Evolutionary conservation across 2,888 invertebrate species (phyloP).

Genomic region (Erebia epiphron): DNA sequence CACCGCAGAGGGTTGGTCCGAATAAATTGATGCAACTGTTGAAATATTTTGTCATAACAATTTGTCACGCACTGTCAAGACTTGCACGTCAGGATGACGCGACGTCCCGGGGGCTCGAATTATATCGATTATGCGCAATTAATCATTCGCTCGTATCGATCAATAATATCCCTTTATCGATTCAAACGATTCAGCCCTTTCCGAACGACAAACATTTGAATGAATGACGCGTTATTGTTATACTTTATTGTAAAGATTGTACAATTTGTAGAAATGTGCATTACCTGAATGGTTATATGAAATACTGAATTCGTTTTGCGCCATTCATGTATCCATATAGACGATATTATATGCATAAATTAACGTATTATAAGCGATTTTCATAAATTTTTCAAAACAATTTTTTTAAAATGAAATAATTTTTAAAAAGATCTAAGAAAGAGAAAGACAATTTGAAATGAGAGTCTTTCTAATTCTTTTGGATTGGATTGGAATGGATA

Average conservation of each 20-base stretch:
- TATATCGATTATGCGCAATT: constrained; percentile 75
- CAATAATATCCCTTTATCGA: constrained; percentile 63
- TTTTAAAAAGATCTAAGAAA: too few relatives aligned
- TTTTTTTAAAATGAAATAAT: too few relatives aligned
- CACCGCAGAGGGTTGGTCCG: constrained; percentile 58
- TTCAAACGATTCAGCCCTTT: constrained; percentile 56
- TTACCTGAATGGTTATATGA: constrained; percentile 17
- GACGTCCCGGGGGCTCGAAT: constrained; percentile 67
- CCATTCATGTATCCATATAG: neutral
- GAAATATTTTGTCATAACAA: constrained; percentile 83
- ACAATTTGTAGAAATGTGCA: constrained; percentile 19
- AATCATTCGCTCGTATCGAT: constrained; percentile 70
- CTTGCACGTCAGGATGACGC: constrained; percentile 70
- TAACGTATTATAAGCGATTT: too few relatives aligned
- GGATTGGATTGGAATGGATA: too few relatives aligned
- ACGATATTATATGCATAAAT: neutral
- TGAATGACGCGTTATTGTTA: constrained; percentile 53
- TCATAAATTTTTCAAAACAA: too few relatives aligned
- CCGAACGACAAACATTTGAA: constrained; percentile 68
- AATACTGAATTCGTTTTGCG: neutral
- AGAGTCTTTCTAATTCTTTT: too few relatives aligned
- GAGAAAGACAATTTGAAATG: too few relatives aligned
- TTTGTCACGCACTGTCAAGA: constrained; percentile 79
- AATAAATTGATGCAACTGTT: constrained; percentile 74
- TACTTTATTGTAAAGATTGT: constrained; percentile 12